Percentiles rank a stretch among this genome's conserved stretches.
phyloP scores from a whole-genome alignment of 2,888 invertebrate species.

The Autographa gamma region DNA sequence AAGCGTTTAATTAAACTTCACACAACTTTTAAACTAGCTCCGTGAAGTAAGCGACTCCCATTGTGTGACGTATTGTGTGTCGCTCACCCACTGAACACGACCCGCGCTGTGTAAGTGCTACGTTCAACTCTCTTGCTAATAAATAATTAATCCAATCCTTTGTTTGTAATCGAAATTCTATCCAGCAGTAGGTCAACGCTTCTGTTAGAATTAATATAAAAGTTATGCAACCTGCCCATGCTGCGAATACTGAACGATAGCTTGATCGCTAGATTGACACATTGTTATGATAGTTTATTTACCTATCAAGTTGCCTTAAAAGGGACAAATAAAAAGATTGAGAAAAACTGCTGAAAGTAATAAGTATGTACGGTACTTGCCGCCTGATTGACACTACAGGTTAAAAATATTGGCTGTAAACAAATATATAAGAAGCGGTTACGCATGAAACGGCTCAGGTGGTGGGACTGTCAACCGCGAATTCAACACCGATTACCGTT shows the following conservation, averaged over 20 bases:
- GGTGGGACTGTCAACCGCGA: background rate
- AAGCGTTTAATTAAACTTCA: conserved; percentile 50
- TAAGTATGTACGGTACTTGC: too few species aligned
- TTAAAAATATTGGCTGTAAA: too few species aligned
- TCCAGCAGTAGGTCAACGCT: background rate
- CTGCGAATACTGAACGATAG: background rate
- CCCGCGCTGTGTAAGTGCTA: background rate
- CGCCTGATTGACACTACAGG: too few species aligned
- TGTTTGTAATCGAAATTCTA: background rate
- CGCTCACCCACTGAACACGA: conserved; percentile 4
- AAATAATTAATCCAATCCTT: background rate
- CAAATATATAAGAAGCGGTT: too few species aligned
- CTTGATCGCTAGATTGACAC: background rate
- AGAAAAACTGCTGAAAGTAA: too few species aligned
- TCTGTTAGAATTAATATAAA: background rate
- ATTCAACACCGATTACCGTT: background rate
- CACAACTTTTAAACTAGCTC: conserved; percentile 42
- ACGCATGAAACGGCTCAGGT: background rate
- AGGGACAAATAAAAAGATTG: too few species aligned
- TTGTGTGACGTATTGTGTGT: conserved; percentile 26
- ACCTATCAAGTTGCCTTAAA: too few species aligned
- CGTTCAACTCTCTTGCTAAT: background rate
- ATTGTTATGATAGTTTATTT: too few species aligned
- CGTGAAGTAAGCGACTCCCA: conserved; percentile 21
- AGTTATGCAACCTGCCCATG: background rate